Evolutionary conservation across 2,888 invertebrate genomes (phyloP), one percentile per base, ranked within the genome.

Genomic region (Cartodere bifasciata): DNA sequence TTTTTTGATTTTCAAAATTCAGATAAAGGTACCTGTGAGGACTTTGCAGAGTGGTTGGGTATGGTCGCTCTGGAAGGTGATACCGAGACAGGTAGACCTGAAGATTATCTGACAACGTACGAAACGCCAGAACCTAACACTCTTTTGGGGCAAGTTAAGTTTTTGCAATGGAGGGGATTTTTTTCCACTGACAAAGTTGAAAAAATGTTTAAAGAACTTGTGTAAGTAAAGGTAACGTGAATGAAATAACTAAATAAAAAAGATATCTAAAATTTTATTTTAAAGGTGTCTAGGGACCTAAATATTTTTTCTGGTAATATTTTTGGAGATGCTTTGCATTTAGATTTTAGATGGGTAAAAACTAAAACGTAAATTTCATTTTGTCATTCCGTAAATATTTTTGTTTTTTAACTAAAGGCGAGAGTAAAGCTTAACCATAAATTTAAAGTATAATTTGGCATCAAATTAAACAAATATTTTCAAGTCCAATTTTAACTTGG

Each of bases 31-130:
- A 43, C 54, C 11, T 42, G 44, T 2, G 37, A 53, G 10, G 55
- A 63, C 31, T 55, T 70, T 34, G 53, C 65, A 3, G 71, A 72
- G 49, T 72, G 70, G 69, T 52, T 72, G 31, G 71, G 69, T 28
- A 56, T 66, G 48, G 50, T 66, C 35, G 55, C 64, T 27, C 44
- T 68, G 15, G 56, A 52, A 23, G 64, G 60, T 22, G 55, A 65
- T 42, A 42, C 60, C 48, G 46, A 45, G 16, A 44, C 44, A 20
- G 48, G 46, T 9, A 39, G 48, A 15, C 43, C 48, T 7, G 48
- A 59, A 23, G 46, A 53, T 38, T 64, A 52, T 44, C 45, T 62
- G 6, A 62, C 52, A 25, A 56, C 54, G 16, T 67, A 65, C 43
- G 41, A 52, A 37, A 50, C 50, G 13, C 62, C 64, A 4, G 45